phyloP scores from a whole-genome alignment of 2,797 vertebrate genomes.

The Philypnodon macrostomus region DNA sequence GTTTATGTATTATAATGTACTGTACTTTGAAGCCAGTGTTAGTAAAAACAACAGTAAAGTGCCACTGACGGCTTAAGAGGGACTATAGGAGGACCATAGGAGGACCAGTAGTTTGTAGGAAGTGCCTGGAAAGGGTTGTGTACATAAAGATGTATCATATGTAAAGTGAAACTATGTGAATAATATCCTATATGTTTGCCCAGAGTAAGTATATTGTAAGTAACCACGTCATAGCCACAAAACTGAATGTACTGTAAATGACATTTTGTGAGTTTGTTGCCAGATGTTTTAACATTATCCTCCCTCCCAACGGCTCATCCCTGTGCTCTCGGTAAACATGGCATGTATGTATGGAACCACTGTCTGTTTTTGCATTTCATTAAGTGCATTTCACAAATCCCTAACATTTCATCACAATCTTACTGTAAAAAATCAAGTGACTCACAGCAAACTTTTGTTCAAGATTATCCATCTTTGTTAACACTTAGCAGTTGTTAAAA shows the following conservation, averaged over 20 bases:
- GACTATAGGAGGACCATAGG: conserved; percentile 33
- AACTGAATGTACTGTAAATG: conserved; percentile 79
- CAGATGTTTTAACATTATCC: conserved; percentile 50
- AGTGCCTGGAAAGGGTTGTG: conserved; percentile 76
- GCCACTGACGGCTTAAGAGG: conserved; percentile 31
- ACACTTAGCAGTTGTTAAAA: no score
- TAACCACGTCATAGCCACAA: conserved; percentile 66
- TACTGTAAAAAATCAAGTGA: no score
- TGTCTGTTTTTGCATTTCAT: conserved; percentile 48
- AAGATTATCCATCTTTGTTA: no score
- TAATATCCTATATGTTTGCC: conserved; percentile 75
- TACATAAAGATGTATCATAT: conserved; percentile 82
- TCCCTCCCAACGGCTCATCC: no score
- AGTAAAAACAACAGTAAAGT: conserved; percentile 24
- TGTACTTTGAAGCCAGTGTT: conserved; percentile 27
- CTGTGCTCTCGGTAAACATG: conserved; percentile 34
- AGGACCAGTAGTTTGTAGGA: conserved; percentile 50
- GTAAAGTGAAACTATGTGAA: conserved; percentile 82
- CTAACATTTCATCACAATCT: conserved; percentile 32
- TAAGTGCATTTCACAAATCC: conserved; percentile 38
- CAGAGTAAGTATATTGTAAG: conserved; percentile 71
- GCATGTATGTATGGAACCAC: conserved; percentile 40
- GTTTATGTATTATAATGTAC: conserved; percentile 22
- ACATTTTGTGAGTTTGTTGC: conserved; percentile 65
- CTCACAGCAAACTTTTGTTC: no score